These are phyloP conservation scores for Erpetoichthys calabaricus DNA, from an alignment of 2,797 vertebrate genomes.

Conservation along the genomic window DNA sequence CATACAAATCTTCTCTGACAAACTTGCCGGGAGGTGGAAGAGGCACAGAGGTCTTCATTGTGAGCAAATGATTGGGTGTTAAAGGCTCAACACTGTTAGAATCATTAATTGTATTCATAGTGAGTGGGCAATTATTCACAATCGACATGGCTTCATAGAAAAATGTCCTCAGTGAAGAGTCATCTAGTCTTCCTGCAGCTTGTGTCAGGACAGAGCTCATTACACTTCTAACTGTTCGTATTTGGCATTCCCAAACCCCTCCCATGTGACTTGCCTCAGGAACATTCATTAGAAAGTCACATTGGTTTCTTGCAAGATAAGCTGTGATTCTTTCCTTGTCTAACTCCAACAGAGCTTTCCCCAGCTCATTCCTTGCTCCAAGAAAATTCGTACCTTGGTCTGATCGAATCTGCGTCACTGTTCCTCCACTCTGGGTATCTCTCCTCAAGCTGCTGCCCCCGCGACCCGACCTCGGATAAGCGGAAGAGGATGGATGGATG, in stretches of 20 bases:
- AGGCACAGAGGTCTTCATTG: conserved; percentile 16
- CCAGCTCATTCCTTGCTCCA: too few species aligned
- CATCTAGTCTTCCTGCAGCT: conserved; percentile 6
- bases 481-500: too few species aligned
- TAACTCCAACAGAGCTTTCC: too few species aligned
- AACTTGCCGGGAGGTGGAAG: conserved; percentile 13
- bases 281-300: too few species aligned
- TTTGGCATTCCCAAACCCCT: conserved; percentile 6
- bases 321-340: too few species aligned
- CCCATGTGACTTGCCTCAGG: too few species aligned
- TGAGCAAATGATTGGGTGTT: conserved; percentile 14
- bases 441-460: too few species aligned
- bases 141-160: conserved; percentile 17
- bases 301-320: too few species aligned
- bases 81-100: conserved; percentile 12
- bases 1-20: conserved; percentile 8
- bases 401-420: too few species aligned
- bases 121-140: conserved; percentile 15
- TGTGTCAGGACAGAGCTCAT: conserved; percentile 9
- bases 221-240: conserved; percentile 13
- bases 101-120: conserved; percentile 13
- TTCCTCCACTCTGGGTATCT: too few species aligned
- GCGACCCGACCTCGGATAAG: too few species aligned
- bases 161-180: conserved; percentile 8
- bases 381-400: too few species aligned